Evolutionary conservation across 1,140 invertebrate genomes (phyloP).

Genomic region (Hestina assimilis): DNA sequence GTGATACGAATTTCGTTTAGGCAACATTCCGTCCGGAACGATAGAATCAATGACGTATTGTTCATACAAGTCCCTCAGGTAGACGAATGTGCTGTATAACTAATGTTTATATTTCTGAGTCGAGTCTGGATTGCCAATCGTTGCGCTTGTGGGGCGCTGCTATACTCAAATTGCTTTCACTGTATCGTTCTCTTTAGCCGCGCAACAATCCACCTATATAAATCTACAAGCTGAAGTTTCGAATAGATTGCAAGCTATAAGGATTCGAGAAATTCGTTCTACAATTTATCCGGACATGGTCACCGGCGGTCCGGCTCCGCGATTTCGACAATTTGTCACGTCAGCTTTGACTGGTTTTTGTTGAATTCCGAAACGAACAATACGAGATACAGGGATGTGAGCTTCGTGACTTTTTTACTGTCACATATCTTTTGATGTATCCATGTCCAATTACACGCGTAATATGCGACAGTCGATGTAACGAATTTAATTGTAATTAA

Average conservation of each 20-base stretch:
- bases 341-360: constrained; percentile 43
- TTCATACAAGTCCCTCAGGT: constrained; percentile 29
- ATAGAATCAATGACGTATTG: constrained; percentile 51
- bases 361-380: constrained; percentile 21
- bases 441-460: neutral
- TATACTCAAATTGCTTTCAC: constrained; percentile 54
- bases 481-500: neutral
- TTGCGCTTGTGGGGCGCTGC: constrained; percentile 27
- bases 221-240: constrained; percentile 61
- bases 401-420: neutral
- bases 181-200: constrained; percentile 51
- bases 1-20: constrained; percentile 44
- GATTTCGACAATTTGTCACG: constrained; percentile 55
- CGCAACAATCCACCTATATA: constrained; percentile 58
- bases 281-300: constrained; percentile 21
- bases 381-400: constrained; percentile 21
- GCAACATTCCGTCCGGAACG: constrained; percentile 15
- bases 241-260: constrained; percentile 67
- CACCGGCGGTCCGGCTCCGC: constrained; percentile 29
- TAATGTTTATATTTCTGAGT: constrained; percentile 38
- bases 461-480: neutral
- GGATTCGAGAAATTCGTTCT: constrained; percentile 44
- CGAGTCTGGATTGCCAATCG: constrained; percentile 1
- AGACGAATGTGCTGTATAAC: constrained; percentile 30
- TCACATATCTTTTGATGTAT: constrained; percentile 6